Evolutionary conservation across 2,888 invertebrate genomes (phyloP), one percentile per base, ranked within the genome.

Genomic region (Mechanitis messenoides): DNA sequence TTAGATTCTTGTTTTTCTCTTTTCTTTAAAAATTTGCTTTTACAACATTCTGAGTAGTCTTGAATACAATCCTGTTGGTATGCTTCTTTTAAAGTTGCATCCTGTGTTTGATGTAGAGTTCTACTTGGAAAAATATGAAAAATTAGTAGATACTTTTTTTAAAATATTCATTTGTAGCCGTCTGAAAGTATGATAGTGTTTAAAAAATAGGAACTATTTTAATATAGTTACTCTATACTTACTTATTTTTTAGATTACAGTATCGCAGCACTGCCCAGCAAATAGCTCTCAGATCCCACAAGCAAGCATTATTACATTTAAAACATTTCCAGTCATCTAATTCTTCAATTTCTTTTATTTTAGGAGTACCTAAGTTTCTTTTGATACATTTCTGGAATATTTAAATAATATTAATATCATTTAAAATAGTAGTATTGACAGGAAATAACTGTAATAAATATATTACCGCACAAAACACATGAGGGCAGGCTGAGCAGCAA

Each of bases 251-350:
- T 54, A 92, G 84, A 69, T 92, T 91, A 67, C 93, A 92, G 76
- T 92, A 95, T 63, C 94, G 92, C 66, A 93, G 85, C 7, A 95
- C 85, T 47, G 95, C 94, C 92, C 94, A 93, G 74, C 94, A 94
- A 45, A 92, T 83, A n/a, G 94, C 93, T 45, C 95, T 90, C 28
- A 93, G 78, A 35, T 92, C 91, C 86, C 92, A 93, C 42, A 95
- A 77, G 73, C 93, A 93, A 63, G 87, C 91, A 0, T 93, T 91
- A 70, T 93, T 92, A 75, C 95, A 95, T 55, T 92, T 93, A 72
- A 95, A 95, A 80, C 95, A 95, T 74, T 92, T 92, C 95, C 95
- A 95, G 73, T 94, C 94, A 77, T 95, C 95, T 69, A 93, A 93
- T 62, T 92, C 93, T 75, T 94, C 93, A 69, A 95, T 95, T 76